phyloP scores from a whole-genome alignment of 2,888 invertebrate genomes.

The Orgyia antiqua region DNA sequence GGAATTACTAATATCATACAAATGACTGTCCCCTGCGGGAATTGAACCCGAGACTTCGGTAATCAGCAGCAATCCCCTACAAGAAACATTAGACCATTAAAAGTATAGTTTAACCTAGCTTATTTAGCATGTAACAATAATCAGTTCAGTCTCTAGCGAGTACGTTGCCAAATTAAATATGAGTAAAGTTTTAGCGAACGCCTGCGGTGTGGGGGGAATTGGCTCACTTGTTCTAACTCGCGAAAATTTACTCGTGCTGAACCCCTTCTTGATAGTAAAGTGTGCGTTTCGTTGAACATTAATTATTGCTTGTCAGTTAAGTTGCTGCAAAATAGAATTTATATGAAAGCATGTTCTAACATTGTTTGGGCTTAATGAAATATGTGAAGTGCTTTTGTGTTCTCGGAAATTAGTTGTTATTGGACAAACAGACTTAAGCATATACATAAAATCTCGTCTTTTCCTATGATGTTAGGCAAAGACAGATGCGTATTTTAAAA shows the following conservation, averaged over 20 bases:
- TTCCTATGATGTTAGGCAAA: too few relatives aligned
- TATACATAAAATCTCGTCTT: background rate
- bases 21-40: too few relatives aligned
- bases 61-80: too few relatives aligned
- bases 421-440: too few relatives aligned
- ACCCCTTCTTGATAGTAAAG: constrained; percentile 23
- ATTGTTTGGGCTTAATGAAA: constrained; percentile 9
- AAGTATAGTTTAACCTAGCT: too few relatives aligned
- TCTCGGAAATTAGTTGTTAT: background rate
- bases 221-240: constrained; percentile 19
- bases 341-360: constrained; percentile 12
- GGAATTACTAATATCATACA: too few relatives aligned
- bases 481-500: too few relatives aligned
- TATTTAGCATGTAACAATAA: too few relatives aligned
- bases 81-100: too few relatives aligned
- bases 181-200: constrained; percentile 28
- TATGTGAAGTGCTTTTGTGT: constrained; percentile 11
- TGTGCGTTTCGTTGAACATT: constrained; percentile 31
- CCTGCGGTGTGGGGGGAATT: constrained; percentile 10
- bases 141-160: constrained; percentile 19
- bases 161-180: constrained; percentile 34
- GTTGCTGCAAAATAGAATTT: constrained; percentile 20
- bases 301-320: constrained; percentile 31
- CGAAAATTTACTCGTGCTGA: constrained; percentile 25
- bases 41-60: too few relatives aligned